Evolutionary conservation across 1,140 invertebrate species (phyloP).

Genomic region (Caenorhabditis brenneri): DNA sequence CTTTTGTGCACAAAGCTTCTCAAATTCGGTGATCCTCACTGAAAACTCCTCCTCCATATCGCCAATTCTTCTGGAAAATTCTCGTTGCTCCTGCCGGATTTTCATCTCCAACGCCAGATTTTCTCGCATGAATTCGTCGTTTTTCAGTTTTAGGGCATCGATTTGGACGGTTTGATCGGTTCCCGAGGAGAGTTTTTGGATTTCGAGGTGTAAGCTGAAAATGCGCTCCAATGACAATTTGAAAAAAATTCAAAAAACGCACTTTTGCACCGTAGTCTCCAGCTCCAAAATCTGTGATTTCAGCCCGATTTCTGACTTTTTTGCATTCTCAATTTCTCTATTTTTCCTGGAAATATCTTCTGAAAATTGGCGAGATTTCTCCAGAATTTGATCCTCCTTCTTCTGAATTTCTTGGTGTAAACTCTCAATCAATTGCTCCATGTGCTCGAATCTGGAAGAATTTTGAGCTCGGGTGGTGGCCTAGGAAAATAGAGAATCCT

Average conservation of each 20-base stretch:
- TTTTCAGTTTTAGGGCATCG: not conserved
- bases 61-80: not conserved
- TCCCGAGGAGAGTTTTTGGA: not conserved
- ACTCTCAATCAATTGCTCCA: not conserved
- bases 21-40: not conserved
- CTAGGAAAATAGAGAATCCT: too few relatives aligned
- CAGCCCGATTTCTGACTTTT: not conserved
- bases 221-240: not conserved
- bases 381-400: not conserved
- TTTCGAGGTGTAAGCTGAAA: not conserved
- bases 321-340: not conserved
- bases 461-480: not conserved
- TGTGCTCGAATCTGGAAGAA: conserved; percentile 2
- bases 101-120: not conserved
- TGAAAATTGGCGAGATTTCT: not conserved
- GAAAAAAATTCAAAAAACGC: not conserved
- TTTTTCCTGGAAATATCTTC: not conserved
- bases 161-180: not conserved
- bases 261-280: not conserved
- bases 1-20: conserved; percentile 5
- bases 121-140: not conserved
- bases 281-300: not conserved
- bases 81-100: not conserved
- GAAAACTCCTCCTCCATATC: not conserved
- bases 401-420: not conserved